Evolutionary conservation across 2,888 invertebrate species (phyloP).

Genomic region (Idaea biselata): DNA sequence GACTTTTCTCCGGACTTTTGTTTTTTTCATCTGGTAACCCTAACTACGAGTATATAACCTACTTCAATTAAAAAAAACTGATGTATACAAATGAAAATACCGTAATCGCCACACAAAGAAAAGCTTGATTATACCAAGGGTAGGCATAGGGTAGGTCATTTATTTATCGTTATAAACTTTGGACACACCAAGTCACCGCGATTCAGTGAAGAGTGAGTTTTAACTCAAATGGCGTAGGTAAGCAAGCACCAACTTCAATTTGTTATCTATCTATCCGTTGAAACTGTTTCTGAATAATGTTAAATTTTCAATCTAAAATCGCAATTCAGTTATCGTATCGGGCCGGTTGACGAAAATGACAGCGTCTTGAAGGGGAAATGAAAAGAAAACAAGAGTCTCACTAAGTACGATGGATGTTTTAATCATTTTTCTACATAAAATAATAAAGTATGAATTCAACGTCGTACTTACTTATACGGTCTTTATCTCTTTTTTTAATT

Average conservation of each 20-base stretch:
- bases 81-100: too few species aligned
- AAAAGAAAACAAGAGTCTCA: background rate
- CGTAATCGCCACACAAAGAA: too few species aligned
- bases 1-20: too few species aligned
- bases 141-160: background rate
- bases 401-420: background rate
- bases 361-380: background rate
- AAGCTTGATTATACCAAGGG: too few species aligned
- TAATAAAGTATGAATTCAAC: background rate
- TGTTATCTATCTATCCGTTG: background rate
- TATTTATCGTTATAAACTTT: background rate
- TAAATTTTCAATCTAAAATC: conserved; percentile 1
- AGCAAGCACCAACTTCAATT: background rate
- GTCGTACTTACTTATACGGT: too few species aligned
- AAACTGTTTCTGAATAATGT: background rate
- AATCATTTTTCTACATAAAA: background rate
- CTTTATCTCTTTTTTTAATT: too few species aligned
- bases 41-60: too few species aligned
- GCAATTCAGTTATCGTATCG: background rate
- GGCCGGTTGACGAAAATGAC: background rate
- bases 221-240: background rate
- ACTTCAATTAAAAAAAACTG: too few species aligned
- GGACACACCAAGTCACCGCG: background rate
- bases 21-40: too few species aligned
- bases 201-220: background rate